Percentiles rank a stretch among this genome's conserved stretches.
phyloP scores from a whole-genome alignment of 2,113 vertebrate species.

The Eonycteris spelaea region DNA sequence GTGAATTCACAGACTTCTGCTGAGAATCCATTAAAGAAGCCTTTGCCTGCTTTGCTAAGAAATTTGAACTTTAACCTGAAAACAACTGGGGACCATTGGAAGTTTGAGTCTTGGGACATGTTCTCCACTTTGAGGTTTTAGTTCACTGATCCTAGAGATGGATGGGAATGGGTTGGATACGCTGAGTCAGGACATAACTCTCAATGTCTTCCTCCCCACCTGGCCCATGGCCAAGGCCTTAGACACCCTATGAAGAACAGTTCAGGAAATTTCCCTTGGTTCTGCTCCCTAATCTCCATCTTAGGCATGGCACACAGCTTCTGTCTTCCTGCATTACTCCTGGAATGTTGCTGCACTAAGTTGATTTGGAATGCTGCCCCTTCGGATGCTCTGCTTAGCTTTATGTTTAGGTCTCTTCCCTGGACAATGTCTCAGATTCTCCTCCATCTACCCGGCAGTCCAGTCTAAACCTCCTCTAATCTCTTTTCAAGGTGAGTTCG shows the following conservation, averaged over 20 bases:
- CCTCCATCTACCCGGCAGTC: fast-evolving
- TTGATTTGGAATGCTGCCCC: not conserved
- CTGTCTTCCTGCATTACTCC: not conserved
- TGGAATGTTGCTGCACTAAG: not conserved
- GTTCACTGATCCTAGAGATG: not conserved
- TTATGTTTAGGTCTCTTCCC: not conserved
- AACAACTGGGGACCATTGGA: not conserved
- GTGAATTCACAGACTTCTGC: not conserved
- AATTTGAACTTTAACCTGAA: not conserved
- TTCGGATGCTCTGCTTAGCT: not conserved
- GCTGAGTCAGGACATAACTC: not conserved
- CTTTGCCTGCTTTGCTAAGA: not conserved
- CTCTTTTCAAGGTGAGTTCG: not conserved
- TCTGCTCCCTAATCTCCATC: not conserved
- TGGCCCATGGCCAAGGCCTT: not conserved
- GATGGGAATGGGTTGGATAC: not conserved
- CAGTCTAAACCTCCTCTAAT: not conserved
- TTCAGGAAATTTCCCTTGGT: not conserved
- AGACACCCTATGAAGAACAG: not conserved
- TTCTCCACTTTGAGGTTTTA: not conserved
- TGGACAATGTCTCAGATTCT: not conserved
- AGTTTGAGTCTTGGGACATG: not conserved
- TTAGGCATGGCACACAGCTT: not conserved
- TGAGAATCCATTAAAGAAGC: not conserved
- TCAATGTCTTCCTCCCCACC: not conserved